These are phyloP conservation scores for Atrichornis clamosus DNA, from an alignment of 2,113 vertebrate genomes.

Conservation along the genomic window DNA sequence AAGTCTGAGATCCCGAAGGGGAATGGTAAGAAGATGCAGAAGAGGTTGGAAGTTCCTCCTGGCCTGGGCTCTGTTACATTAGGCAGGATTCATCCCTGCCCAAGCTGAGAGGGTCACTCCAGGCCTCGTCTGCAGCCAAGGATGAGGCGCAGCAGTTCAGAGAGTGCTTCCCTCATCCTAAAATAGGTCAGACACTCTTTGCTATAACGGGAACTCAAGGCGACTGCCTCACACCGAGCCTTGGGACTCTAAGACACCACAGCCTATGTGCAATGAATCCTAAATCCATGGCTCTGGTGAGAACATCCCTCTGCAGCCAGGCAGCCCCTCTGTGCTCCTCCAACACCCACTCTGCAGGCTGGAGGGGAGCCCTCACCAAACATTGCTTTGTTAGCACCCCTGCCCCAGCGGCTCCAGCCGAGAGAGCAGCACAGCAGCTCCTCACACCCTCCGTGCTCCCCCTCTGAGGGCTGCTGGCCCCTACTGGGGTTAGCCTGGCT, in stretches of 20 bases:
- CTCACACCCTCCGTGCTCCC: rapidly evolving
- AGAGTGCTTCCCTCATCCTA: neutral
- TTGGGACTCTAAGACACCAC: neutral
- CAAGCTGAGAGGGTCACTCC: neutral
- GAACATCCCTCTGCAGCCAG: neutral
- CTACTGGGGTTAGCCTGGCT: neutral
- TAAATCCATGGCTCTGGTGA: rapidly evolving
- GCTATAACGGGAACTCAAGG: neutral
- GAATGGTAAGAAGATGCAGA: neutral
- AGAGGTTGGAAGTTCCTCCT: neutral
- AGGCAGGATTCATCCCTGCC: neutral
- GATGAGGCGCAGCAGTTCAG: neutral
- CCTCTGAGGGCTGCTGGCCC: neutral
- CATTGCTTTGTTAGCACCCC: neutral
- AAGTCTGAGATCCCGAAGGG: neutral
- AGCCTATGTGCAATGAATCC: neutral
- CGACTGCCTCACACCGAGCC: neutral
- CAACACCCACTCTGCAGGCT: neutral
- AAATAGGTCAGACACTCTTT: neutral
- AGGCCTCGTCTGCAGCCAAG: neutral
- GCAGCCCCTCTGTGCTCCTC: neutral
- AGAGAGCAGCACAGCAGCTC: neutral
- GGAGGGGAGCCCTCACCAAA: neutral
- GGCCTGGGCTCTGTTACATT: neutral
- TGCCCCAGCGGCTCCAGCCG: neutral